phyloP scores from a whole-genome alignment of 64 coral and sea anemone species.

The Stylophora pistillata region DNA sequence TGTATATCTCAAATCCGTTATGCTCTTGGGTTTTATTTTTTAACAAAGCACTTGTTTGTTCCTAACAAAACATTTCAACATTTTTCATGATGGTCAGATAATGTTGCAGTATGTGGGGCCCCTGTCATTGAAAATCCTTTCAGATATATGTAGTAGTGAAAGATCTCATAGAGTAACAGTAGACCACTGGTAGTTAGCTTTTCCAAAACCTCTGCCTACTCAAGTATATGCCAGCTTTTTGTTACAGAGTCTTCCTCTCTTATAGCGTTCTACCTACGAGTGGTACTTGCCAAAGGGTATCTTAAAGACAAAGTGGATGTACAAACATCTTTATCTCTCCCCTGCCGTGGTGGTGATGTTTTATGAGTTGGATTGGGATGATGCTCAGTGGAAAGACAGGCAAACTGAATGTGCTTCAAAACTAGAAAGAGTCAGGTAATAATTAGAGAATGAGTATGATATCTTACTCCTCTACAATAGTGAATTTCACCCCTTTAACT shows the following conservation, averaged over 20 bases:
- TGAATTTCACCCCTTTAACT: no score
- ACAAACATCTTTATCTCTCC: conserved; percentile 63
- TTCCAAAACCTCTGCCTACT: not conserved
- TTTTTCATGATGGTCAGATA: no score
- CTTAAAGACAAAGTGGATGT: conserved; percentile 96
- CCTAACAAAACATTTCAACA: no score
- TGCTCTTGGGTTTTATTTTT: not conserved
- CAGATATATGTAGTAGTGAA: no score
- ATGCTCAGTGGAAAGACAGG: conserved; percentile 87
- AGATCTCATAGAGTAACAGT: no score
- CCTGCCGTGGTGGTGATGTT: conserved; percentile 79
- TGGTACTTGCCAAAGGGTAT: conserved; percentile 98
- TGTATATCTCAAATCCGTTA: no score
- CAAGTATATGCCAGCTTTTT: no score
- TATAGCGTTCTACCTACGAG: conserved; percentile 87
- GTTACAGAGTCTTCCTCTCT: not conserved
- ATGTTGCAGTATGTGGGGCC: no score
- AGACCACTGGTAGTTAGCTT: no score
- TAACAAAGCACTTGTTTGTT: no score
- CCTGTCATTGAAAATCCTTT: no score
- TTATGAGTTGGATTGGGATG: conserved; percentile 58
- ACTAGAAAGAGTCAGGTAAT: conserved; percentile 88
- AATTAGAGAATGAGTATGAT: not conserved
- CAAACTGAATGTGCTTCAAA: conserved; percentile 93
- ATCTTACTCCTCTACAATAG: no score